Evolutionary conservation across 2,113 vertebrate genomes (phyloP), one percentile per base, ranked within the genome.

Genomic region (Meriones unguiculatus): DNA sequence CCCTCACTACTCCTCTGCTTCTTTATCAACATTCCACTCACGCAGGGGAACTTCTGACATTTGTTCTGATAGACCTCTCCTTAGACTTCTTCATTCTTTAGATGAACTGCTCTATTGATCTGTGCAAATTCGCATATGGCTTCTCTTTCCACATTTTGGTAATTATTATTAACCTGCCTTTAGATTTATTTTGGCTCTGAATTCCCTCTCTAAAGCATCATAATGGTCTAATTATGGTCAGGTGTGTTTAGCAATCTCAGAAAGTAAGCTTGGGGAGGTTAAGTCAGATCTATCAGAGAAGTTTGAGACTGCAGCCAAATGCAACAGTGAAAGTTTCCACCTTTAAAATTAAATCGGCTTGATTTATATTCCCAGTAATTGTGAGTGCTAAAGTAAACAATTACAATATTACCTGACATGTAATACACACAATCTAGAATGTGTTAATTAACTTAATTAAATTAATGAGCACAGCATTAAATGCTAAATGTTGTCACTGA

Each of bases 351-450:
- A 90, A 93, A 64, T 90, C 35, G 87, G 14, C 75, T 54, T 84
- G 90, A 65, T 91, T 91, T 91, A 84, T 46, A 95, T 95, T 93
- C 82, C 75, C 89, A 95, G 73, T 87, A 89, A 95, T 46, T 87
- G 4, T 46, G 13, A 72, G 6, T 12, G 89, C 93, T 92, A 87
- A 95, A 95, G 81, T 89, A 87, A 96, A 67, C 14, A 90, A 38
- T 62, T 92, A 54, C 50, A 87, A 54, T 38, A 32, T 28, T 15
- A 69, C 50, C 69, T 92, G 69, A 91, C 91, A 25, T 72, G 86
- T 5, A 96, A 52, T 38, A 93, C 11, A 6, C 50, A 41, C 54
- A 89, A 90, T 87, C 41, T 64, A 96, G 72, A 93, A 91, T 84
- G 12, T 80, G 28, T 30, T 90, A 69, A 93, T 38, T 41, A 52